These are phyloP conservation scores for Phenganax stokvisi DNA, from an alignment of 92 coral and sea anemone species.

Conservation along the genomic window DNA sequence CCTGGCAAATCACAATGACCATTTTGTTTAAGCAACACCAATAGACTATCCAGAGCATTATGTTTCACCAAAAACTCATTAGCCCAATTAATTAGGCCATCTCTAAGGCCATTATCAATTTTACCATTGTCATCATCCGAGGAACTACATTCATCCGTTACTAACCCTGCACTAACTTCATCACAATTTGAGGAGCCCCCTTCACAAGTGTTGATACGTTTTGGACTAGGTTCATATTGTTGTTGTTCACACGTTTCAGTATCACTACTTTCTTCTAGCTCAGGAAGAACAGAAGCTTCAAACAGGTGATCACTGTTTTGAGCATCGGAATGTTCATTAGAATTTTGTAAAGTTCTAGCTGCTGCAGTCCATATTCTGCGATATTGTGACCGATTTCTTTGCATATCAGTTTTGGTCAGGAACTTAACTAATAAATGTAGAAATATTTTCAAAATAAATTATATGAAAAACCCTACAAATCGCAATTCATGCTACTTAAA, in stretches of 20 bases:
- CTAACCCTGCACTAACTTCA: not conserved
- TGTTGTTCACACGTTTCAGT: not conserved
- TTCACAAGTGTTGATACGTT: not conserved
- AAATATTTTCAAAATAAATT: not conserved
- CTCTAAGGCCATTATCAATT: slow-evolving; percentile 1
- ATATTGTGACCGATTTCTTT: slow-evolving; percentile 9
- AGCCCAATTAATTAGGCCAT: slow-evolving; percentile 9
- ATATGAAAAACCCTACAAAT: not conserved
- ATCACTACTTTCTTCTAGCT: not conserved
- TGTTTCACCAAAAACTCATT: slow-evolving; percentile 4
- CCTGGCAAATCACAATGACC: slow-evolving; percentile 16
- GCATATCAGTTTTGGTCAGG: not conserved
- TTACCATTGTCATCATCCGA: not conserved
- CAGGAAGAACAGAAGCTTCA: not conserved
- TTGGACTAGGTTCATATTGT: not conserved
- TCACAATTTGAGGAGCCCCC: not conserved
- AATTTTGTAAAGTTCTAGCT: slow-evolving; percentile 7
- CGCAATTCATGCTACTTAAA: too few relatives aligned
- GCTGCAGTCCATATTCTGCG: slow-evolving; percentile 7
- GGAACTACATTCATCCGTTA: not conserved
- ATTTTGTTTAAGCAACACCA: not conserved
- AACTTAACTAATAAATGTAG: not conserved
- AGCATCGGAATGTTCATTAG: not conserved
- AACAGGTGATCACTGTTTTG: not conserved
- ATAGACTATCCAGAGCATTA: slow-evolving; percentile 9